Evolutionary conservation across 2,888 invertebrate genomes (phyloP).

Genomic region (Nemoura dubitans): DNA sequence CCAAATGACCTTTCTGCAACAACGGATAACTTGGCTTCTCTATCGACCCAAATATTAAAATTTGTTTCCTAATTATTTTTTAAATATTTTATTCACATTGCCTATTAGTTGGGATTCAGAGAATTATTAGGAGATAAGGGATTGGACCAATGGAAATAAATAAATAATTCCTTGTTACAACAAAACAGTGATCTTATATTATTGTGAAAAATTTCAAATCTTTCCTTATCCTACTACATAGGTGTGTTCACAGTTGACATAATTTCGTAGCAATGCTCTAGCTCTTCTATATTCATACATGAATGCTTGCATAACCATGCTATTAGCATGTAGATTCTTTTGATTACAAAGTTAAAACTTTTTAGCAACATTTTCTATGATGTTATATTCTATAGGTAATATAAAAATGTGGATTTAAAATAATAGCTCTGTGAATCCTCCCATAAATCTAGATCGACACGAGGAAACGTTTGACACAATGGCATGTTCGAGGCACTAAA

Average conservation of each 20-base stretch:
- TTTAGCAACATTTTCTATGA: constrained; percentile 49
- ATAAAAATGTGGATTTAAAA: constrained; percentile 53
- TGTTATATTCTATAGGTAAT: constrained; percentile 46
- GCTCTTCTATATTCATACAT: constrained; percentile 30
- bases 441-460: constrained; percentile 51
- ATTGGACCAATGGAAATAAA: background rate
- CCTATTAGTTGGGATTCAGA: too few species aligned
- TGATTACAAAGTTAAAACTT: constrained; percentile 50
- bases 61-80: too few species aligned
- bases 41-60: too few species aligned
- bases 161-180: background rate
- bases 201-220: constrained; percentile 40
- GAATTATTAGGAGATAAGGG: too few species aligned
- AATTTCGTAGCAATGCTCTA: constrained; percentile 16
- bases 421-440: constrained; percentile 52
- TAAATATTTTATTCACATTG: too few species aligned
- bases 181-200: constrained; percentile 39
- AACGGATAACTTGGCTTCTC: too few species aligned
- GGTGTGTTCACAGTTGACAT: constrained; percentile 37
- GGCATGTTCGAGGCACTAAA: constrained; percentile 53
- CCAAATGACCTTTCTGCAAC: too few species aligned
- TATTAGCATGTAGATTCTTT: constrained; percentile 42
- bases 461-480: constrained; percentile 51
- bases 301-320: constrained; percentile 17
- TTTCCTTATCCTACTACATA: constrained; percentile 35